These are phyloP conservation scores for Drosophila nr. perissopoda DNA, from an alignment of 2,888 invertebrate genomes.

Conservation along the genomic window DNA sequence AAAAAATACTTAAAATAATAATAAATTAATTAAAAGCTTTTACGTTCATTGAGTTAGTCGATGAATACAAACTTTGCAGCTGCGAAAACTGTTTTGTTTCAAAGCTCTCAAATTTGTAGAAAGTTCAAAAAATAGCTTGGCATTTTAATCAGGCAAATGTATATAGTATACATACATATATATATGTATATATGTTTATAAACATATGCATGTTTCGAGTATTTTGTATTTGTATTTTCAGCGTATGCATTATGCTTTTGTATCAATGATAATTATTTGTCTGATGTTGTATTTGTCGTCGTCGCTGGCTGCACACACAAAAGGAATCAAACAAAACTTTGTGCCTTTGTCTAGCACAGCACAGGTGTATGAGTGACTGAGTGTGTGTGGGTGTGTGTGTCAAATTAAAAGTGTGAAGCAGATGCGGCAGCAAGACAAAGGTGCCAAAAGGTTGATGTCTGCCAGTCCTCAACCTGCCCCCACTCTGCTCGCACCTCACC, in stretches of 20 bases:
- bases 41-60: neutral
- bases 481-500: neutral
- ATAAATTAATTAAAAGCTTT: neutral
- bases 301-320: constrained; percentile 74
- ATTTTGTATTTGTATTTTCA: constrained; percentile 30
- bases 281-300: constrained; percentile 47
- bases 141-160: constrained; percentile 66
- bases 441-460: constrained; percentile 75
- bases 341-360: constrained; percentile 67
- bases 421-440: constrained; percentile 73
- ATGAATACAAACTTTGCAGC: neutral
- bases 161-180: constrained; percentile 22
- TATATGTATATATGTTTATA: constrained; percentile 43
- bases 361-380: neutral
- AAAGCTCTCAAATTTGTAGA: neutral
- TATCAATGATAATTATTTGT: constrained; percentile 81
- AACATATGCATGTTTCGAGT: constrained; percentile 31
- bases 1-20: no score
- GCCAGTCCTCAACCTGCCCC: neutral
- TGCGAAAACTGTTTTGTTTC: neutral
- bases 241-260: constrained; percentile 62
- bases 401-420: constrained; percentile 82
- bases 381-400: constrained; percentile 57
- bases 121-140: neutral
- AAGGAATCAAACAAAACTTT: constrained; percentile 81